These are phyloP conservation scores for Paratilapia polleni DNA, from an alignment of 2,113 vertebrate genomes.

Conservation along the genomic window DNA sequence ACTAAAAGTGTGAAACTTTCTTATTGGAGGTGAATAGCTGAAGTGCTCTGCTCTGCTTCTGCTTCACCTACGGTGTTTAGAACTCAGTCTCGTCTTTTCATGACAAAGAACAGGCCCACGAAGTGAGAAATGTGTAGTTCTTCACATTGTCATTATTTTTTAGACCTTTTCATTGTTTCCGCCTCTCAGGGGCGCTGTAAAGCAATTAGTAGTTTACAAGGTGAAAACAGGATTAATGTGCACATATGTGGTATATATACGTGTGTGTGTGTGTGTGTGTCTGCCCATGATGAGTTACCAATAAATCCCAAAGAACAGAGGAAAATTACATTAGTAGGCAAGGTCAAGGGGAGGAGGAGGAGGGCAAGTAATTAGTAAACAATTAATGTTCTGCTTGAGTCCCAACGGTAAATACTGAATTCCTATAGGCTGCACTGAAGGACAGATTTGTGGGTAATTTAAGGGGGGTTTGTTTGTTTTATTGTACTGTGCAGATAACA, in stretches of 20 bases:
- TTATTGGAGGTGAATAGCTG: background rate
- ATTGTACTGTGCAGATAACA: conserved; percentile 4
- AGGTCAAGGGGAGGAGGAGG: background rate
- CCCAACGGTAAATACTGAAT: background rate
- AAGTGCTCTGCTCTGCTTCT: background rate
- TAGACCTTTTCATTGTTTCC: background rate
- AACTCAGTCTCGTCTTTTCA: rapidly evolving
- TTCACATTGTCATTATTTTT: background rate
- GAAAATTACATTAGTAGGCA: background rate
- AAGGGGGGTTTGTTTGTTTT: background rate
- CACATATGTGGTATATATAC: too few relatives aligned
- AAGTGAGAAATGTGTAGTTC: background rate
- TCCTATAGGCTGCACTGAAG: background rate
- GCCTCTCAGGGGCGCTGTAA: background rate
- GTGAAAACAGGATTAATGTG: background rate
- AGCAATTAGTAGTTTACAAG: background rate
- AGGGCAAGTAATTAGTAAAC: background rate
- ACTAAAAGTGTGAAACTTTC: background rate
- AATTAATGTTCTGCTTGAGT: background rate
- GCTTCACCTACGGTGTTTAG: background rate
- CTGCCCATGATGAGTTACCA: background rate
- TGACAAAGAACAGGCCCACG: background rate
- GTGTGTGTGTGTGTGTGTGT: background rate
- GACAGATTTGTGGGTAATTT: conserved; percentile 33
- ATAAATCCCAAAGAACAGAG: conserved; percentile 17